These are phyloP conservation scores for Habrosyne pyritoides DNA, from an alignment of 2,888 invertebrate species.

Conservation along the genomic window DNA sequence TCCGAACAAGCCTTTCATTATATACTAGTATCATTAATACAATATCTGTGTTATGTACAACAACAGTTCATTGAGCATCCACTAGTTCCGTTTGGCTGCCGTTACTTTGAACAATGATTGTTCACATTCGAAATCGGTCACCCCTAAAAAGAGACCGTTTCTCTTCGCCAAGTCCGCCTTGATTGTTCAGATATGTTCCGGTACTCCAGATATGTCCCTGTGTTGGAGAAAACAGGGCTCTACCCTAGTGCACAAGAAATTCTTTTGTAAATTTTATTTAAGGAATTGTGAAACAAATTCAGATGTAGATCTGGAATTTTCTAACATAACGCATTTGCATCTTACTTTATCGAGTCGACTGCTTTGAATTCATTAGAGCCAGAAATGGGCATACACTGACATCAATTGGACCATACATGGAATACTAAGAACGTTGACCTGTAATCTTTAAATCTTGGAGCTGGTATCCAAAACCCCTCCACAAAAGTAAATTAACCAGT, in stretches of 20 bases:
- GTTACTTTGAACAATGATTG: conserved; percentile 40
- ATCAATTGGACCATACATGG: conserved; percentile 50
- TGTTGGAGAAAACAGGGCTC: conserved; percentile 15
- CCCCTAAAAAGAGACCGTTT: conserved; percentile 46
- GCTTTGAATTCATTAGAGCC: conserved; percentile 48
- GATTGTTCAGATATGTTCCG: conserved; percentile 40
- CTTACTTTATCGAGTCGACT: conserved; percentile 37
- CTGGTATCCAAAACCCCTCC: conserved; percentile 28
- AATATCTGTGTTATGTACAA: conserved; percentile 17
- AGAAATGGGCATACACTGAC: conserved; percentile 45
- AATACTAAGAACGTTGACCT: conserved; percentile 46
- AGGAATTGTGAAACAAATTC: too few species aligned
- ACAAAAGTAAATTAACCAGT: conserved; percentile 13
- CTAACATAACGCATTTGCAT: conserved; percentile 31
- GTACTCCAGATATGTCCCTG: conserved; percentile 42
- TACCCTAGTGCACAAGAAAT: neutral
- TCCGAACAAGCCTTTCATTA: neutral
- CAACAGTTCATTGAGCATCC: conserved; percentile 40
- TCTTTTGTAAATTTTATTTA: too few species aligned
- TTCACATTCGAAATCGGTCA: conserved; percentile 51
- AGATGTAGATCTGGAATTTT: conserved; percentile 30
- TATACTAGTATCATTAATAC: conserved; percentile 7
- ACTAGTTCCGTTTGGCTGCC: conserved; percentile 41
- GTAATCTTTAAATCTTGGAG: conserved; percentile 49
- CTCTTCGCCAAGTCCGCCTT: conserved; percentile 40